Evolutionary conservation across 1,140 invertebrate species (phyloP), one percentile per base, ranked within the genome.

Genomic region (Drosophila cardini): DNA sequence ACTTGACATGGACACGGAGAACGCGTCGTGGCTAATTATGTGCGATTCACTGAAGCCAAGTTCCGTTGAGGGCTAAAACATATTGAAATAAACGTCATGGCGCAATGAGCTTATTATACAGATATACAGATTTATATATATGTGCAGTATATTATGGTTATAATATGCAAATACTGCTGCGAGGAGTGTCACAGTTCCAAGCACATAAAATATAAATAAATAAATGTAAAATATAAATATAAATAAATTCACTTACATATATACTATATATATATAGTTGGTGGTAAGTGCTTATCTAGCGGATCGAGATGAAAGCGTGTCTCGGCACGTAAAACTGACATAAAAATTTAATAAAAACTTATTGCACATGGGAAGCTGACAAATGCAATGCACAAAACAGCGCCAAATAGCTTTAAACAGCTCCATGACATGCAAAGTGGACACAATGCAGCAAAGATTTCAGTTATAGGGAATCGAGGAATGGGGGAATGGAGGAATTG

Each of bases 31-130:
- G 67, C 72, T 70, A 63, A 74, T 74, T 74, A 67, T 74, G 65
- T 63, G 72, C 69, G 74, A 76, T 34, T 72, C 74, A 72, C 61
- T 67, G 69, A 76, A 76, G 74, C 74, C 62, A 40, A 76, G 69
- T 72, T 77, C 75, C 71, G 75, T 72, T 69, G 64, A 36, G 56
- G 55, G 53, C 34, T 18, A 32, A 50, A 62, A 70, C 43, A 72
- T 73, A 73, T 67, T 36, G 70, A 72, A 76, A 76, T 68, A 58
- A 72, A 46, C 61, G 48, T 76, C 61, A 72, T 76, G 68, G 73
- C 73, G 73, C 69, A 72, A 72, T 72, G 48, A 72, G 61, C 61
- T 72, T 52, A 64, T 64, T 64, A 52, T 26, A 72, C 21, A 26
- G 1, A 26, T 4, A 26, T 26, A 26, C 3, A 26, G 4, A 26